Percentiles rank a stretch among this genome's conserved stretches.
These are phyloP conservation scores for Trichosurus vulpecula DNA, from an alignment of 2,797 vertebrate genomes.

Conservation along the genomic window DNA sequence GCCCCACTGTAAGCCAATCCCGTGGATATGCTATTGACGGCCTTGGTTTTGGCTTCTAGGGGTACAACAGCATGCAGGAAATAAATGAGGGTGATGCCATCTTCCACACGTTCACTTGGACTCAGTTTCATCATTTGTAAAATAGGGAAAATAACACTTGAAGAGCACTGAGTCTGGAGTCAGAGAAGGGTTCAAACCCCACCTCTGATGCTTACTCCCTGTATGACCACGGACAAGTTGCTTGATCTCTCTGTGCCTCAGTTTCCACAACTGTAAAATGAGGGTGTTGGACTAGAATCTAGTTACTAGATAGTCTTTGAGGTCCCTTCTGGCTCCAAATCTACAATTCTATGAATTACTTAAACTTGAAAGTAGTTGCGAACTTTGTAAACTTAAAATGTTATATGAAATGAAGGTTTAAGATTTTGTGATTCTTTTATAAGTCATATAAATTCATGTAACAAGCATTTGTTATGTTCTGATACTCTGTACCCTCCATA, in stretches of 20 bases:
- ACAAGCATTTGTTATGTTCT: not conserved
- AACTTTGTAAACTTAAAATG: not conserved
- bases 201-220: not conserved
- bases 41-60: not conserved
- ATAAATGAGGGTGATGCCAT: not conserved
- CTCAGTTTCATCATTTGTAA: not conserved
- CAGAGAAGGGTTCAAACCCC: not conserved
- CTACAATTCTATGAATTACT: not conserved
- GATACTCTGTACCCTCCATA: not conserved
- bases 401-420: not conserved
- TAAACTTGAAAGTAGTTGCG: not conserved
- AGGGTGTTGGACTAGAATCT: not conserved
- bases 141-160: not conserved
- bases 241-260: not conserved
- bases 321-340: not conserved
- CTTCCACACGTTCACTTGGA: not conserved
- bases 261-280: not conserved
- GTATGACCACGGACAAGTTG: not conserved
- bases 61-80: not conserved
- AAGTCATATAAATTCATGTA: not conserved
- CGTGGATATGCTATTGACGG: not conserved
- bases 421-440: not conserved
- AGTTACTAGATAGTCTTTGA: not conserved
- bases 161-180: not conserved
- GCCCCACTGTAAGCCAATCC: not conserved